A percentile compares a stretch with the other conserved stretches of the same genome.
Conservation (phyloP, 2,113 vertebrate genomes). For the Lipophrys pholis region DNA sequence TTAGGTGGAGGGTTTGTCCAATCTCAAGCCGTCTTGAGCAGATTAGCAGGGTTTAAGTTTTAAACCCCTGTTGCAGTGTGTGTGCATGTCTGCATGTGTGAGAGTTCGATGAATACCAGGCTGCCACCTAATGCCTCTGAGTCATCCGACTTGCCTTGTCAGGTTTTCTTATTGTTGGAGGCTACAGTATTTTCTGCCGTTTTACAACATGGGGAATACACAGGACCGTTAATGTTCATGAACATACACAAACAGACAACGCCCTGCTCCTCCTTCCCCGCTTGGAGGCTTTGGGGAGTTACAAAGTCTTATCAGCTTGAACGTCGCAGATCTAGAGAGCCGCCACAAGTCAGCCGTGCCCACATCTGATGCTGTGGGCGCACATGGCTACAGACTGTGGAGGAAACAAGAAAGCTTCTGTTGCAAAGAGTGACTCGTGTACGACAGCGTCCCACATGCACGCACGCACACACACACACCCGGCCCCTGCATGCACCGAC, state of each 20-base stretch:
- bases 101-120: conserved; percentile 18
- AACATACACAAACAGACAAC: not conserved
- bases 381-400: too few relatives aligned
- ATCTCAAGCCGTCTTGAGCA: conserved; percentile 21
- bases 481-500: too few relatives aligned
- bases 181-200: conserved; percentile 26
- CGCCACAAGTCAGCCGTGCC: too few relatives aligned
- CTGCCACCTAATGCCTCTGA: conserved; percentile 38
- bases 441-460: too few relatives aligned
- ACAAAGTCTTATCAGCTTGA: not conserved
- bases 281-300: not conserved
- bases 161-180: conserved; percentile 42
- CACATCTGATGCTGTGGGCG: too few relatives aligned
- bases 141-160: conserved; percentile 63
- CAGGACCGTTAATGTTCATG: not conserved
- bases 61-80: conserved; percentile 23
- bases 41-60: conserved; percentile 36
- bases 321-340: too few relatives aligned
- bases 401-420: too few relatives aligned
- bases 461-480: too few relatives aligned
- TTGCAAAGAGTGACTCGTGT: too few relatives aligned
- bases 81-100: conserved; percentile 4
- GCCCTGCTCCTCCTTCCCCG: conserved; percentile 18
- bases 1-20: conserved; percentile 31
- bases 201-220: not conserved